Evolutionary conservation across 2,113 vertebrate species (phyloP), one percentile per base, ranked within the genome.

Genomic region (Tachycineta bicolor): DNA sequence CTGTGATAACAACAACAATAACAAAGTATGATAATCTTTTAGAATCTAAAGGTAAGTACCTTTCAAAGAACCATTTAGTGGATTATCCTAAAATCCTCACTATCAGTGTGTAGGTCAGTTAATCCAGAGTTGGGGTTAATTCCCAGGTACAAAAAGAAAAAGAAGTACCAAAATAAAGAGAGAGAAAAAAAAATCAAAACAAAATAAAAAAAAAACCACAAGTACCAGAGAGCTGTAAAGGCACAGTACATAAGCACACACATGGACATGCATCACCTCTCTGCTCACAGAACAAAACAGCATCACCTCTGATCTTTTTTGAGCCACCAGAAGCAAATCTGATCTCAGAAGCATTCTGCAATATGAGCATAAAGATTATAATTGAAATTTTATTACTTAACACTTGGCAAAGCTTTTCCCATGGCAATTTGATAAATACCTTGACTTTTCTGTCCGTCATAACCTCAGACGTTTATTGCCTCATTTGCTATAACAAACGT

Each of bases 301-400:
- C 59, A 83, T 95, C 71, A 91, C 84, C 89, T 81, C 65, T 89
- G 64, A 64, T 87, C 83, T 53, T 81, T 33, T 43, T 39, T 81
- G 47, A 95, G 80, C 70, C 67, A 93, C 60, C 73, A 83, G 74
- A 79, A 96, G 31, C 82, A 90, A 93, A 84, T 59, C 67, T 62
- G 71, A 83, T 92, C 87, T 31, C 50, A 91, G 70, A 43, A 79
- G 52, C 41, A 29, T 88, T 87, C 79, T 88, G 71, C 68, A 87
- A 73, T 6, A 78, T 28, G 11, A 83, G 31, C 60, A 86, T 65
- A 87, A 96, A 90, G 92, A 74, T 59, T 28, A 90, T 93, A 93
- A 95, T 93, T 95, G 90, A 95, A 96, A 96, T 90, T 94, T 94
- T 95, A 96, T 90, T 95, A 96, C 80, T 87, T 83, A 96, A 83